Percentiles rank a stretch among this genome's conserved stretches.
Conservation (phyloP, 2,113 vertebrate species). For the Hippopotamus amphibius region DNA sequence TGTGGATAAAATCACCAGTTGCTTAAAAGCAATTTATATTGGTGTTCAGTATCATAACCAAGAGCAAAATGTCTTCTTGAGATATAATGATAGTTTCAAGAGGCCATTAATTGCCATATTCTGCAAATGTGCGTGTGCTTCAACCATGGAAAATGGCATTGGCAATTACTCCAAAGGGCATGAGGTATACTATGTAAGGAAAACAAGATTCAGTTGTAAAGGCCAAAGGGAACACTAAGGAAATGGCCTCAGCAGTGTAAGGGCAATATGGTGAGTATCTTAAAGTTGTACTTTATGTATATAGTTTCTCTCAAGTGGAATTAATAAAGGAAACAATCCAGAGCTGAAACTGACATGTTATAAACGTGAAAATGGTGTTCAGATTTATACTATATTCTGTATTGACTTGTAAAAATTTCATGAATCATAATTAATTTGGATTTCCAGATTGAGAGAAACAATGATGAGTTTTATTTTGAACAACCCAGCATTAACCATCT, state of each 20-base stretch:
- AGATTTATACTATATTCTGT: background rate
- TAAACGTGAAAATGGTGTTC: conserved; percentile 21
- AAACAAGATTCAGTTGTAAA: conserved; percentile 52
- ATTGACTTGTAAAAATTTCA: conserved; percentile 5
- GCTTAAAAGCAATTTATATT: conserved; percentile 58
- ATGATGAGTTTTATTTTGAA: conserved; percentile 1
- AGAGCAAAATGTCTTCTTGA: conserved; percentile 47
- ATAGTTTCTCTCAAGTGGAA: conserved; percentile 61
- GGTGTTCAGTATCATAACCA: conserved; percentile 6
- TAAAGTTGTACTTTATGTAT: conserved; percentile 22
- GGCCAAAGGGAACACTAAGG: conserved; percentile 52
- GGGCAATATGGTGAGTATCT: conserved; percentile 42
- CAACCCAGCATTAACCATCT: background rate
- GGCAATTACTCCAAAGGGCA: conserved; percentile 55
- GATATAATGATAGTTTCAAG: conserved; percentile 49
- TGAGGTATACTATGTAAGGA: conserved; percentile 37
- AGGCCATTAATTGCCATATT: conserved; percentile 55
- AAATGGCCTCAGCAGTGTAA: conserved; percentile 61
- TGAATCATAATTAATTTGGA: conserved; percentile 22
- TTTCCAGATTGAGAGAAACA: conserved; percentile 55
- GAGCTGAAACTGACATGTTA: conserved; percentile 30
- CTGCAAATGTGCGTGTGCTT: conserved; percentile 34
- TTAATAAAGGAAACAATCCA: conserved; percentile 54
- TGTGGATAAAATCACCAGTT: background rate
- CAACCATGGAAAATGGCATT: conserved; percentile 24